Percentiles rank a stretch among this genome's conserved stretches.
phyloP scores from a whole-genome alignment of 2,797 vertebrate genomes.

The Clarias fuscus region DNA sequence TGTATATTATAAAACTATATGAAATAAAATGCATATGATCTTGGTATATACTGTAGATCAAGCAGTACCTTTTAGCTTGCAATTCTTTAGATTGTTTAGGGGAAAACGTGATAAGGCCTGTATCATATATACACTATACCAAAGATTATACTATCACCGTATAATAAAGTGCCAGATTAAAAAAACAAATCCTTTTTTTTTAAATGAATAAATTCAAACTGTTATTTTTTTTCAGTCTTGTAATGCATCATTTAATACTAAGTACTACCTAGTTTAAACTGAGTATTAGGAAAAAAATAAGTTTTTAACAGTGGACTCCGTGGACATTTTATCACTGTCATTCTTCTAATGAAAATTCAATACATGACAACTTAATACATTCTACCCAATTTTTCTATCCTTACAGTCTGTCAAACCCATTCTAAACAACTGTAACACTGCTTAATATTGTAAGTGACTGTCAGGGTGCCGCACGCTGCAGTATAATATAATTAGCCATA shows the following conservation, averaged over 20 bases:
- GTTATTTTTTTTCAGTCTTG: not conserved
- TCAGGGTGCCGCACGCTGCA: constrained; percentile 1
- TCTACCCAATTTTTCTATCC: not conserved
- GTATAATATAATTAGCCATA: constrained; percentile 17
- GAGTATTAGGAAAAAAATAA: not conserved
- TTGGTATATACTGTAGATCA: too few species aligned
- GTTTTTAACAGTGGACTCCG: not conserved
- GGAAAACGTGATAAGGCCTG: too few species aligned
- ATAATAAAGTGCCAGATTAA: not conserved
- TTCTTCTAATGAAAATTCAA: not conserved
- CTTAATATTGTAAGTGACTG: constrained; percentile 4
- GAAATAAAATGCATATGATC: too few species aligned
- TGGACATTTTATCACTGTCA: not conserved
- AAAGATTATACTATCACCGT: too few species aligned
- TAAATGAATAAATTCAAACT: not conserved
- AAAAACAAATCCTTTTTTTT: not conserved
- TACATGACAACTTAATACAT: not conserved
- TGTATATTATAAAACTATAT: too few species aligned
- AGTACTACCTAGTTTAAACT: not conserved
- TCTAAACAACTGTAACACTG: not conserved
- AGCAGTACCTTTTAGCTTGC: too few species aligned
- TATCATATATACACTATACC: too few species aligned
- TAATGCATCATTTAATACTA: not conserved
- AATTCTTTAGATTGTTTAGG: too few species aligned
- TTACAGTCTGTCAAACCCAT: constrained; percentile 15